Evolutionary conservation across 1,140 invertebrate species (phyloP).

Genomic region (Caenorhabditis latens): DNA sequence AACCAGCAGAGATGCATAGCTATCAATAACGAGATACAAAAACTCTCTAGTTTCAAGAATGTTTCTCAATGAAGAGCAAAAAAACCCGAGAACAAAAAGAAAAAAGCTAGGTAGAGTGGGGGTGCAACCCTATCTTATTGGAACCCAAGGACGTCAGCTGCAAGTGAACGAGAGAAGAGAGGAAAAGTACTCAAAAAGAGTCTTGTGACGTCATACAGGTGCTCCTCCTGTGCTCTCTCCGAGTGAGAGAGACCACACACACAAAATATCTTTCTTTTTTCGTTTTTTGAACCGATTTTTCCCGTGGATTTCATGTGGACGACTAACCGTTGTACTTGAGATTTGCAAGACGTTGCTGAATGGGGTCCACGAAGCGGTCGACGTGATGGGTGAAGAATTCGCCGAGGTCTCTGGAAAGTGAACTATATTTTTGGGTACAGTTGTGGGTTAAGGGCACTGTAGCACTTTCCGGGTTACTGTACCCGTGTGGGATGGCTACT

Average conservation of each 20-base stretch:
- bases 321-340: constrained; percentile 61
- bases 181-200: neutral
- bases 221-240: neutral
- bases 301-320: neutral
- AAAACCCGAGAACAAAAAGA: no score
- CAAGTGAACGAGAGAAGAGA: neutral
- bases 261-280: neutral
- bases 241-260: neutral
- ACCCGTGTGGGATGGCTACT: no score
- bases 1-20: no score
- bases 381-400: constrained; percentile 59
- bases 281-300: neutral
- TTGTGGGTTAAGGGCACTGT: neutral
- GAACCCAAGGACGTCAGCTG: no score
- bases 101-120: no score
- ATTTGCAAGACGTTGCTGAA: constrained; percentile 60
- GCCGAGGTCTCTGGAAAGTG: constrained; percentile 56
- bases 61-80: no score
- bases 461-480: neutral
- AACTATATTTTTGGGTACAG: neutral
- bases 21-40: no score
- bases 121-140: neutral
- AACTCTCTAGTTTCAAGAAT: no score
- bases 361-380: constrained; percentile 60
- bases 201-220: constrained; percentile 60